Percentiles rank a stretch among this genome's conserved stretches.
Evolutionary conservation across 2,797 vertebrate species (phyloP).

Genomic region (Dryobates pubescens): DNA sequence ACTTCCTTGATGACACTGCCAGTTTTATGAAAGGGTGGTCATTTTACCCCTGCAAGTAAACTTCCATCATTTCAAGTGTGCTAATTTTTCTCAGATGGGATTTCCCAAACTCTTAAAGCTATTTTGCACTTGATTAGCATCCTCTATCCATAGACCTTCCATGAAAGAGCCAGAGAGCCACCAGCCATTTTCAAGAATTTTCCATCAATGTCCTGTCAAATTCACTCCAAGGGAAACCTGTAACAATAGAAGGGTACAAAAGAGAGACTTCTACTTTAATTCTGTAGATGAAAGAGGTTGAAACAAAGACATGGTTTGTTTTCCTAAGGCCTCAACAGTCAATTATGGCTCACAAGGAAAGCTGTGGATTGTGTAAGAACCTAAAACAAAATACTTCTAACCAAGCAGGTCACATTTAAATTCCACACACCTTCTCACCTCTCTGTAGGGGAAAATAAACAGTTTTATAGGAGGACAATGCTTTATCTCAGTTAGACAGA

Average conservation of each 20-base stretch:
- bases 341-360: not conserved
- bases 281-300: not conserved
- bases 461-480: not conserved
- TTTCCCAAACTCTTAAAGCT: not conserved
- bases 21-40: not conserved
- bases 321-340: not conserved
- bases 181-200: not conserved
- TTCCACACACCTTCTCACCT: not conserved
- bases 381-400: not conserved
- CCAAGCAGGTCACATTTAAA: not conserved
- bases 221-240: not conserved
- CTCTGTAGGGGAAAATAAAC: not conserved
- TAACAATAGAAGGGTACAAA: not conserved
- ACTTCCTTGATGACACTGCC: not conserved
- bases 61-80: not conserved
- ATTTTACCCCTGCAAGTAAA: not conserved
- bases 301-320: not conserved
- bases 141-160: not conserved
- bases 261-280: not conserved
- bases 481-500: not conserved
- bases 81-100: not conserved
- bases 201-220: not conserved
- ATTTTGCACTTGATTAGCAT: not conserved
- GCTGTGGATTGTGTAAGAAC: not conserved
- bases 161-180: not conserved